Conservation (phyloP, 2,113 vertebrate species). For the Hippocampus comes region DNA sequence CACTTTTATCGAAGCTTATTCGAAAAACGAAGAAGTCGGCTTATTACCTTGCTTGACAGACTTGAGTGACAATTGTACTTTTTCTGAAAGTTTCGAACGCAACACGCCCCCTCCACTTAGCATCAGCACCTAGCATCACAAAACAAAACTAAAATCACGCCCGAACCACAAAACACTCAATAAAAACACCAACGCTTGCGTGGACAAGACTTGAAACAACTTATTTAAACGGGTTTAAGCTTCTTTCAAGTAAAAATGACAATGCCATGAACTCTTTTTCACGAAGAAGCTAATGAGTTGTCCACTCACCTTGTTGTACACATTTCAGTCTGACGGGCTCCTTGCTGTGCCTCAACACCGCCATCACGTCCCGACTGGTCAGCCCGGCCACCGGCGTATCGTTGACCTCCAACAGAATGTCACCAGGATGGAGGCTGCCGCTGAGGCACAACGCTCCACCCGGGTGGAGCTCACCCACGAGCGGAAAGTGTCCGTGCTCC, state of each 20-base stretch:
- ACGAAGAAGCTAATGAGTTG: background rate
- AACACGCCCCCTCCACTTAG: conserved; percentile 52
- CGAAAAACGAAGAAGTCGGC: background rate
- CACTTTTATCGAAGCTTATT: background rate
- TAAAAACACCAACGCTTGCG: background rate
- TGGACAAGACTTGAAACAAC: background rate
- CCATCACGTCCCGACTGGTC: conserved; percentile 91
- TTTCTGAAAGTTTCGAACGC: conserved; percentile 37
- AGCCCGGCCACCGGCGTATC: conserved; percentile 94
- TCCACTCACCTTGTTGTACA: conserved; percentile 85
- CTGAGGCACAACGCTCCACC: conserved; percentile 80
- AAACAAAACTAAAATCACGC: background rate
- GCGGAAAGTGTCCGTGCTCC: conserved; percentile 92
- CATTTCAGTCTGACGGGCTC: conserved; percentile 94
- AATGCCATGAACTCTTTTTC: too few relatives aligned
- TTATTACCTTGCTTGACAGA: background rate
- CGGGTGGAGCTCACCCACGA: conserved; percentile 83
- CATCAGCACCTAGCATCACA: conserved; percentile 19
- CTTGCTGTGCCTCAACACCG: conserved; percentile 92
- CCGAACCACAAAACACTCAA: background rate
- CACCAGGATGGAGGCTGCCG: conserved; percentile 80
- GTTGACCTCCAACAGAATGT: conserved; percentile 94
- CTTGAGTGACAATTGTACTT: conserved; percentile 3
- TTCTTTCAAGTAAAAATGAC: background rate
- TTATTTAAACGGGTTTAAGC: background rate